These are phyloP conservation scores for Ptilodon capucinus DNA, from an alignment of 2,888 invertebrate genomes.

Conservation along the genomic window DNA sequence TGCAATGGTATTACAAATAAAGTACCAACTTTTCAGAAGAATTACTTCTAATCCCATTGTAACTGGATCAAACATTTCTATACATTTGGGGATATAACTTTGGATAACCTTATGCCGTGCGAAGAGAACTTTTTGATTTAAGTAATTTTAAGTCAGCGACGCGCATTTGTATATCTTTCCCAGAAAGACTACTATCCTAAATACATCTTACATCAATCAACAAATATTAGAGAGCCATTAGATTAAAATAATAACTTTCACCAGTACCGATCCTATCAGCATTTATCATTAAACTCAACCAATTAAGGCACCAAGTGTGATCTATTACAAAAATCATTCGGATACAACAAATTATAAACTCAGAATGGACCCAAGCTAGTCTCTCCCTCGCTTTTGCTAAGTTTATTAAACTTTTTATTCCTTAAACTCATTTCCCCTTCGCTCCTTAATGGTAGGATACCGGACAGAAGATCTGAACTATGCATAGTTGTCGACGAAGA, in stretches of 20 bases:
- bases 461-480: slow-evolving; percentile 51
- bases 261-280: slow-evolving; percentile 14
- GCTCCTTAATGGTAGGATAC: slow-evolving; percentile 61
- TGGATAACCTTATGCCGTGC: too few relatives aligned
- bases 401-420: slow-evolving; percentile 33
- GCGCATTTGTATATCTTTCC: background rate
- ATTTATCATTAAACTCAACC: slow-evolving; percentile 20
- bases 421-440: slow-evolving; percentile 66
- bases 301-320: slow-evolving; percentile 44
- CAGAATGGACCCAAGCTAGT: slow-evolving; percentile 46
- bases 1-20: too few relatives aligned
- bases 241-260: background rate
- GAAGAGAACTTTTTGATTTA: too few relatives aligned
- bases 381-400: slow-evolving; percentile 59
- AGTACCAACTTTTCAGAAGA: too few relatives aligned
- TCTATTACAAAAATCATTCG: slow-evolving; percentile 19
- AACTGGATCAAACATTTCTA: too few relatives aligned
- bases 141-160: background rate
- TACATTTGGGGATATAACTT: too few relatives aligned
- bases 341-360: slow-evolving; percentile 14
- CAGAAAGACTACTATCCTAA: too few relatives aligned
- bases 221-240: background rate
- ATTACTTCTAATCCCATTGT: too few relatives aligned
- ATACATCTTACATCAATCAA: background rate
- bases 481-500: slow-evolving; percentile 50